Percentiles rank a stretch among this genome's conserved stretches.
Conservation (phyloP, 2,797 vertebrate genomes). For the Acanthornis magna region DNA sequence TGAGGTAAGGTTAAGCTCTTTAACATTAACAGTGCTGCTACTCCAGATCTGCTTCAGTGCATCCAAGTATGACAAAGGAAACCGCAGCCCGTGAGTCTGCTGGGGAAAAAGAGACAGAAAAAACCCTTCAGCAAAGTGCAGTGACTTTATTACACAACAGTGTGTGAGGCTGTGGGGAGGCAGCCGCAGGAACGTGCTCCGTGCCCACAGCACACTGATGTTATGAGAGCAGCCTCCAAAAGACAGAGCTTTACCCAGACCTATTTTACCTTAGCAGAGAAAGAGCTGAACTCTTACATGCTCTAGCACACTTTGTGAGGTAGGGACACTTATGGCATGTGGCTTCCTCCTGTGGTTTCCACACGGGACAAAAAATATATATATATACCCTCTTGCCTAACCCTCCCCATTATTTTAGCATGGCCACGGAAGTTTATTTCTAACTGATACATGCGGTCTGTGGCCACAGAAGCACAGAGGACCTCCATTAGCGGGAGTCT, state of each 20-base stretch:
- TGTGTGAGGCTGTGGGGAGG: background rate
- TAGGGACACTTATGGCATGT: background rate
- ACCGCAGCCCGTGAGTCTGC: constrained; percentile 82
- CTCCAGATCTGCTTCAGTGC: constrained; percentile 84
- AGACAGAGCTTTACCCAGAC: background rate
- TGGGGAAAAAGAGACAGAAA: background rate
- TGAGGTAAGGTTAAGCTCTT: constrained; percentile 70
- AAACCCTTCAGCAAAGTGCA: background rate
- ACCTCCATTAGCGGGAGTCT: background rate
- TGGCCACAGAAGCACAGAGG: background rate
- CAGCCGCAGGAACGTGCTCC: background rate
- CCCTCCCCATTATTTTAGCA: background rate
- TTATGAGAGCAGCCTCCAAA: background rate
- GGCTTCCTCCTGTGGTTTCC: background rate
- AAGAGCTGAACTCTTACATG: background rate
- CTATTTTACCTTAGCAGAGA: background rate
- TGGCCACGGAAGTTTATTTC: background rate
- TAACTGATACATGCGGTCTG: background rate
- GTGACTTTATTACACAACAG: accelerated
- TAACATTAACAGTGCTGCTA: constrained; percentile 55
- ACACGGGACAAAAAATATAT: background rate
- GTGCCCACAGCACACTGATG: too few species aligned
- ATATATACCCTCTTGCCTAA: background rate
- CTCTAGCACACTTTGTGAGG: background rate
- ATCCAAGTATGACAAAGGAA: constrained; percentile 81